Evolutionary conservation across 2,113 vertebrate genomes (phyloP).

Genomic region (Vidua chalybeata): DNA sequence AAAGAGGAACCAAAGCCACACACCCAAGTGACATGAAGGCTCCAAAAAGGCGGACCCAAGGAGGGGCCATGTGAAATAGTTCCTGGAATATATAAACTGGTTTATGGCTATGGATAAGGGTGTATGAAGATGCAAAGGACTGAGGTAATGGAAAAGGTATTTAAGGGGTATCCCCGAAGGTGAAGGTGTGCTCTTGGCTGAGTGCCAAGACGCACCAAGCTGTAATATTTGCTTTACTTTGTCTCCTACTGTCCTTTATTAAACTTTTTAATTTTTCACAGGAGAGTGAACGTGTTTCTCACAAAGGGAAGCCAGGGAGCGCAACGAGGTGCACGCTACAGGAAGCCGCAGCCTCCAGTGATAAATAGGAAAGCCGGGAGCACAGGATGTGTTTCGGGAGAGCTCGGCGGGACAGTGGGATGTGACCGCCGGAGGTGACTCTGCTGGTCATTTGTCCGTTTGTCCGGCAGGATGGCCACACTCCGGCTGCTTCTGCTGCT

Average conservation of each 20-base stretch:
- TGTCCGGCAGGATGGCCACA: not conserved
- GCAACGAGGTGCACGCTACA: conserved; percentile 57
- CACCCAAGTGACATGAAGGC: not conserved
- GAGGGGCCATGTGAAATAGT: not conserved
- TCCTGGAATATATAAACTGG: not conserved
- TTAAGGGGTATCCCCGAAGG: not conserved
- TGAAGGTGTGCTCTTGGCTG: not conserved
- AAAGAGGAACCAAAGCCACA: not conserved
- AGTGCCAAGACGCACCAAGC: not conserved
- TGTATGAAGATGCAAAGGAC: not conserved
- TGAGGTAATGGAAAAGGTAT: not conserved
- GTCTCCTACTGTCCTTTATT: not conserved
- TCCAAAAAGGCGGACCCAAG: not conserved
- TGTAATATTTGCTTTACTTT: not conserved
- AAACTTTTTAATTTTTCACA: not conserved
- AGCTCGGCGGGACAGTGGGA: conserved; percentile 51
- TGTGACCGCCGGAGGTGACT: not conserved
- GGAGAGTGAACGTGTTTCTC: not conserved
- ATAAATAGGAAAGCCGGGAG: conserved; percentile 71
- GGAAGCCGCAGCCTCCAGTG: conserved; percentile 75
- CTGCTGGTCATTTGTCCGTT: not conserved
- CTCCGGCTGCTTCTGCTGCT: not conserved
- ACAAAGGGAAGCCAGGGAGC: not conserved
- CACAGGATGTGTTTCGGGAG: conserved; percentile 69
- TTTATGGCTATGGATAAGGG: not conserved